Evolutionary conservation across 2,113 vertebrate species (phyloP).

Genomic region (Aptenodytes forsteri): DNA sequence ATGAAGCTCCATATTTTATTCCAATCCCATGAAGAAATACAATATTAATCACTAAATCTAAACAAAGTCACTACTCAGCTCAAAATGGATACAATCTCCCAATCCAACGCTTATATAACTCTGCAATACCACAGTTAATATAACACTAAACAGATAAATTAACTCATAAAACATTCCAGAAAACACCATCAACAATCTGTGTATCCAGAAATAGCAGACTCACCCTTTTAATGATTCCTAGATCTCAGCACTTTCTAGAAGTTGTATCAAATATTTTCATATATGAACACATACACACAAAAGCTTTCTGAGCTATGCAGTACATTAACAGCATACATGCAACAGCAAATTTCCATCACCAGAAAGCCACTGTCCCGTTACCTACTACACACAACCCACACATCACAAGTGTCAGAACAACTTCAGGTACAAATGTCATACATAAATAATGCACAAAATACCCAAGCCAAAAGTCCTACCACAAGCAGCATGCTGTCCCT

Average conservation of each 20-base stretch:
- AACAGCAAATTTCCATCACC: neutral
- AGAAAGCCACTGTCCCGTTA: neutral
- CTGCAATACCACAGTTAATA: neutral
- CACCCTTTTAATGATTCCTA: neutral
- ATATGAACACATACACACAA: too few species aligned
- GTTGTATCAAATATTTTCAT: neutral
- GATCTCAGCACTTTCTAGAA: neutral
- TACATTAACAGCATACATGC: neutral
- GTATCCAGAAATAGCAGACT: neutral
- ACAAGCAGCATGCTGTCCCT: neutral
- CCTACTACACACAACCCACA: neutral
- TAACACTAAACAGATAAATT: neutral
- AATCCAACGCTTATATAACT: neutral
- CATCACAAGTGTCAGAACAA: neutral
- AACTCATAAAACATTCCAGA: neutral
- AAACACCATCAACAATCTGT: neutral
- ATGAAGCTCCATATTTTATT: neutral
- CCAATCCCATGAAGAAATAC: neutral
- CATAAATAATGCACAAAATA: neutral
- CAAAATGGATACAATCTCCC: neutral
- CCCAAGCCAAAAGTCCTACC: neutral
- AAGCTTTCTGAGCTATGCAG: neutral
- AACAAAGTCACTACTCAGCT: neutral
- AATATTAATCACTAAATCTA: neutral
- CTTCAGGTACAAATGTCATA: neutral